Conservation (phyloP, 2,113 vertebrate genomes). For the Otolemur garnettii region DNA sequence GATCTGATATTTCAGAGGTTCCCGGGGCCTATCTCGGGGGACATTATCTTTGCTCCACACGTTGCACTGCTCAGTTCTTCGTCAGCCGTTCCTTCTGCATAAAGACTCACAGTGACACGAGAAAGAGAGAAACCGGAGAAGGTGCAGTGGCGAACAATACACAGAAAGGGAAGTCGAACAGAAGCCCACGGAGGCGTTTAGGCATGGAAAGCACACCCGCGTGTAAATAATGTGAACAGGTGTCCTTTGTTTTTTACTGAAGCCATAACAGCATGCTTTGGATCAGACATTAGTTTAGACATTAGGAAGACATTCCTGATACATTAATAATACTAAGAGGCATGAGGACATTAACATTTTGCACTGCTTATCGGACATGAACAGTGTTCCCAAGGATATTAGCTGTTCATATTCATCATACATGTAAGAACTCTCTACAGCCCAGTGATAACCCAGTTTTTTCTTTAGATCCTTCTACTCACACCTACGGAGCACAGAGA, state of each 20-base stretch:
- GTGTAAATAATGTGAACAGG: slow-evolving; percentile 42
- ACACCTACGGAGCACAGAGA: neutral
- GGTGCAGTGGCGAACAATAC: neutral
- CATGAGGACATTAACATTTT: neutral
- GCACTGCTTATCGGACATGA: neutral
- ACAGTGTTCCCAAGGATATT: neutral
- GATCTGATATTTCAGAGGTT: neutral
- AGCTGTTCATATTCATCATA: neutral
- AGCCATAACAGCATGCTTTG: neutral
- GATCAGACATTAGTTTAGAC: neutral
- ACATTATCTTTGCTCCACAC: neutral
- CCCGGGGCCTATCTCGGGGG: neutral
- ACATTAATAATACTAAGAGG: neutral
- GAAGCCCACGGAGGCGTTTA: too few relatives aligned
- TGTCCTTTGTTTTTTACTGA: neutral
- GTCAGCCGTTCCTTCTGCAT: neutral
- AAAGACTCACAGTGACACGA: neutral
- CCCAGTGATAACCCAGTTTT: neutral
- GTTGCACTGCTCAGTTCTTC: neutral
- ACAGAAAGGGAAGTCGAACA: neutral
- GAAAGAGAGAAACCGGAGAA: slow-evolving; percentile 34
- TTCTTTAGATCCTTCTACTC: neutral
- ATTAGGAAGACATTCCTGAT: neutral
- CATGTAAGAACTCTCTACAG: neutral
- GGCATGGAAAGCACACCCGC: too few relatives aligned